Conservation (phyloP, 2,888 invertebrate genomes). For the Timandra comae region DNA sequence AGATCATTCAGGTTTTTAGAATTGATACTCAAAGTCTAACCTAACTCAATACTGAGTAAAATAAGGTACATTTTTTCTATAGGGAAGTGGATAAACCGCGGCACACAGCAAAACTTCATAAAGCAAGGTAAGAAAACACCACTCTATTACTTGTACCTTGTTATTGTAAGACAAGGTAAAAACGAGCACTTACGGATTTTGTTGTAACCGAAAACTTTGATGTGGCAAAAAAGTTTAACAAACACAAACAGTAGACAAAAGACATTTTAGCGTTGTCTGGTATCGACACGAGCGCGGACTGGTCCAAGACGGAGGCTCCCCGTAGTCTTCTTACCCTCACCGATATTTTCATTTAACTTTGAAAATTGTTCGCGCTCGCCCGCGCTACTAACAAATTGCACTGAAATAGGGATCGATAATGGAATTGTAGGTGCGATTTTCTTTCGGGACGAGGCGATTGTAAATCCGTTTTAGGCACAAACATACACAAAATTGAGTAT, state of each 20-base stretch:
- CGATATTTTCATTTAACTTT: constrained; percentile 75
- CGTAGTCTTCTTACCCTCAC: constrained; percentile 40
- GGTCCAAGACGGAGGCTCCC: constrained; percentile 25
- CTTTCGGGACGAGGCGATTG: constrained; percentile 61
- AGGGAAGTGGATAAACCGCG: too few relatives aligned
- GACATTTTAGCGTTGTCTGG: constrained; percentile 29
- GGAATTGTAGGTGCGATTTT: constrained; percentile 70
- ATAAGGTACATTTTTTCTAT: too few relatives aligned
- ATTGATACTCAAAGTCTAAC: too few relatives aligned
- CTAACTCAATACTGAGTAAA: too few relatives aligned
- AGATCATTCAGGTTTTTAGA: too few relatives aligned
- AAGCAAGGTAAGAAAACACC: too few relatives aligned
- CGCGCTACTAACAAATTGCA: constrained; percentile 67
- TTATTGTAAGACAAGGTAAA: too few relatives aligned
- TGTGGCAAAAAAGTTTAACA: constrained; percentile 11
- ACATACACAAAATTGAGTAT: too few relatives aligned
- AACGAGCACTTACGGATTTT: constrained; percentile 8
- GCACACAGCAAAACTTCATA: too few relatives aligned
- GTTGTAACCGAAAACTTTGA: constrained; percentile 1
- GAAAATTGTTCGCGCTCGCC: constrained; percentile 64
- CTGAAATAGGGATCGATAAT: constrained; percentile 73
- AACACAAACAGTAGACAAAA: constrained; percentile 28
- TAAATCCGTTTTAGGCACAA: too few relatives aligned
- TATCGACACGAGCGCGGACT: constrained; percentile 35
- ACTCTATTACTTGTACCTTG: too few relatives aligned